phyloP scores from a whole-genome alignment of 2,797 vertebrate genomes.

The Macroramphosus scolopax region DNA sequence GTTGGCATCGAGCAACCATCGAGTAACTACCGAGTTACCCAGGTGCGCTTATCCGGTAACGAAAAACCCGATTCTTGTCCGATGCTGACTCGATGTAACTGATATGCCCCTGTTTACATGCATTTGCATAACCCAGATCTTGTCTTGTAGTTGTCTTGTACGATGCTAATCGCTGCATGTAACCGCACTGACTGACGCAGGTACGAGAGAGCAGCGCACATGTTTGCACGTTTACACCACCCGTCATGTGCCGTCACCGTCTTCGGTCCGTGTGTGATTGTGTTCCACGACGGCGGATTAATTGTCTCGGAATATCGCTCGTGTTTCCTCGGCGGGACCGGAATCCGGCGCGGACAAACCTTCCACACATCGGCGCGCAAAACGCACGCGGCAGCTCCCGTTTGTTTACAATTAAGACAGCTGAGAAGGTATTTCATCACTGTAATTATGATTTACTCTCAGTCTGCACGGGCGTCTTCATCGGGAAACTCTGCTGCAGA shows the following conservation, averaged over 20 bases:
- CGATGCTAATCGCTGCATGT: too few relatives aligned
- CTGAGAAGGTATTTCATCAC: slow-evolving; percentile 49
- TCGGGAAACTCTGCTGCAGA: slow-evolving; percentile 19
- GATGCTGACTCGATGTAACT: too few relatives aligned
- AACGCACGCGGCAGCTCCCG: slow-evolving; percentile 25
- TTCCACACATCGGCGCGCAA: slow-evolving; percentile 21
- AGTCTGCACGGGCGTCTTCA: slow-evolving; percentile 3
- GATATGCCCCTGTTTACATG: too few relatives aligned
- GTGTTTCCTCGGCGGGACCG: slow-evolving; percentile 14
- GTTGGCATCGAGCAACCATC: too few relatives aligned
- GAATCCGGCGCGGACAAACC: slow-evolving; percentile 13
- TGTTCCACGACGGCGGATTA: slow-evolving; percentile 24
- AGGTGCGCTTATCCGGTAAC: too few relatives aligned
- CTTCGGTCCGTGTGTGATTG: slow-evolving; percentile 15
- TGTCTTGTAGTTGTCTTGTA: too few relatives aligned
- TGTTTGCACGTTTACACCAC: not conserved
- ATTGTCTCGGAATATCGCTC: slow-evolving; percentile 6
- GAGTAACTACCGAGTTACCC: too few relatives aligned
- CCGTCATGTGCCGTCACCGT: not conserved
- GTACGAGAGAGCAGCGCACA: not conserved
- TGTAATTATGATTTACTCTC: slow-evolving; percentile 54
- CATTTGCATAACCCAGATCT: too few relatives aligned
- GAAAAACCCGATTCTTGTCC: too few relatives aligned
- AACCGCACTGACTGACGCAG: too few relatives aligned
- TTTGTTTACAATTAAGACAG: slow-evolving; percentile 56